Percentiles rank a stretch among this genome's conserved stretches.
Evolutionary conservation across 2,888 invertebrate species (phyloP).

Genomic region (Lithosia quadra): DNA sequence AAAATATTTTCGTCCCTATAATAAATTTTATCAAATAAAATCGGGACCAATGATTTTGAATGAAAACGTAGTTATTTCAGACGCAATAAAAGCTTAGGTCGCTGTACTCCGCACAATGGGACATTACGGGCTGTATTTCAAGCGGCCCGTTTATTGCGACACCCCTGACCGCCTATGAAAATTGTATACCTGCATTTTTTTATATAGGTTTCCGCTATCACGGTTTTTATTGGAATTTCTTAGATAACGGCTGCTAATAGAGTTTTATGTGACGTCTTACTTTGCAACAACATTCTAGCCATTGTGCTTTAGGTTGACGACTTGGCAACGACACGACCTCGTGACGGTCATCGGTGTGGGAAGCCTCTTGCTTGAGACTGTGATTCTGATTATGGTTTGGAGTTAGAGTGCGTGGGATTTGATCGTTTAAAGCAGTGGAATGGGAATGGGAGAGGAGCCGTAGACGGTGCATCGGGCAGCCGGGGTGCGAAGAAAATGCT

Average conservation of each 20-base stretch:
- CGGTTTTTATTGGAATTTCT: conserved; percentile 41
- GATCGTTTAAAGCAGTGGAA: not conserved
- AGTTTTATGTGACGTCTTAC: conserved; percentile 21
- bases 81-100: conserved; percentile 52
- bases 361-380: not conserved
- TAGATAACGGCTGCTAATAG: conserved; percentile 41
- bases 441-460: not conserved
- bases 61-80: conserved; percentile 45
- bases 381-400: not conserved
- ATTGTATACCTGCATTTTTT: conserved; percentile 33
- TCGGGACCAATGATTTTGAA: conserved; percentile 53
- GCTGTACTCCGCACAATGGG: conserved; percentile 48
- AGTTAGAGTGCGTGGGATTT: not conserved
- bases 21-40: conserved; percentile 57
- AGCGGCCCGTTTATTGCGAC: conserved; percentile 42
- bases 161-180: conserved; percentile 42
- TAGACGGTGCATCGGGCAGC: not conserved
- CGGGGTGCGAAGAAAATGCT: no score
- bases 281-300: not conserved
- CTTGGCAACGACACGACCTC: not conserved
- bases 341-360: not conserved
- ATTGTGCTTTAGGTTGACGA: conserved; percentile 12
- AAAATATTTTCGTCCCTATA: conserved; percentile 38
- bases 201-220: conserved; percentile 49
- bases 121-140: conserved; percentile 49